Evolutionary conservation across 2,113 vertebrate species (phyloP), one percentile per base, ranked within the genome.

Genomic region (Nycticebus coucang): DNA sequence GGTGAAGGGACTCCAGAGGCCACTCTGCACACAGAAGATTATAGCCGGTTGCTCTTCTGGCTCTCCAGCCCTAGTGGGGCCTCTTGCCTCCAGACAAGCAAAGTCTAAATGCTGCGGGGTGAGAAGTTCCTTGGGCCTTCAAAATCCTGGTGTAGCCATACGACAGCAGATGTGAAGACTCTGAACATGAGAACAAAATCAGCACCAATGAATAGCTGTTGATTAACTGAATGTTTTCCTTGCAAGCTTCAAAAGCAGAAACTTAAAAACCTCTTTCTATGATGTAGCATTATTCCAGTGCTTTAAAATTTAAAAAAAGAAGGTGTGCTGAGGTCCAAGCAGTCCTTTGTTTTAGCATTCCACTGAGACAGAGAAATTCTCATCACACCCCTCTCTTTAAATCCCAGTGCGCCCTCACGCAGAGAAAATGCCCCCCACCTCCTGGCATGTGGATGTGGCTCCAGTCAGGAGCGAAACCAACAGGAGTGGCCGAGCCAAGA

Each of bases 171-270:
- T 91, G 89, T 69, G 86, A 91, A 82, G 79, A 77, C 37, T 81
- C 57, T 35, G 11, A 77, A 60, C 53, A 30, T n/a, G 50, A 78
- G 91, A 95, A 96, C 57, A 81, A 95, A 94, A 72, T 68, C 83
- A 89, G 83, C 77, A 12, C 88, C 75, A 35, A 35, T 89, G 86
- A 97, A 89, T 94, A 89, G 93, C 83, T 74, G 17, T 57, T 94
- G 93, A 95, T 97, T 84, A 96, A 95, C 86, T 45, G 26, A 95
- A 86, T 35, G 57, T 87, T 93, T 93, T 88, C 86, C 74, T 83
- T 88, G 59, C 83, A 72, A 53, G 72, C 83, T 94, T 75, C 77
- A 62, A 96, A 91, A 81, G 59, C 69, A 83, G 82, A 94, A 96
- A 93, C 57, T 26, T 86, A 91, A 85, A 78, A 79, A 79, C 59